Percentiles rank a stretch among this genome's conserved stretches.
Evolutionary conservation across 2,797 vertebrate species (phyloP).

Genomic region (Spinus pinus): DNA sequence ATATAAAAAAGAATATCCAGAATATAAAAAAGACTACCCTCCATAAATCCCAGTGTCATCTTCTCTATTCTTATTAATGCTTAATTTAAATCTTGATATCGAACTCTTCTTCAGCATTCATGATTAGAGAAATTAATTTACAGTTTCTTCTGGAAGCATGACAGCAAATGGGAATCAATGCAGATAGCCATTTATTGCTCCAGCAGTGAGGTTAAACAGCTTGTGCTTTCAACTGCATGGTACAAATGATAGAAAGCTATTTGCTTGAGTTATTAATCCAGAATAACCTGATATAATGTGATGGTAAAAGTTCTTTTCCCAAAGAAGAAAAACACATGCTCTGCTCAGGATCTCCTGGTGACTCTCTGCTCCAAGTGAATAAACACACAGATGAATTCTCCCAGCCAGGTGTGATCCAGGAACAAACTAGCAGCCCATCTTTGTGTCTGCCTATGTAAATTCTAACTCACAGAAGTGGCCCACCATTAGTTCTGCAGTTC

Average conservation of each 20-base stretch:
- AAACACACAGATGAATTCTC: background rate
- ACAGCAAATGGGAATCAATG: background rate
- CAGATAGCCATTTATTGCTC: conserved; percentile 32
- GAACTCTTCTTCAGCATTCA: background rate
- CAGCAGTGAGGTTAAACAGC: conserved; percentile 24
- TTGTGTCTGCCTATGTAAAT: background rate
- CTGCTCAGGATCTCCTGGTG: background rate
- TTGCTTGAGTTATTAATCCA: conserved; percentile 15
- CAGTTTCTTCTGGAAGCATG: conserved; percentile 38
- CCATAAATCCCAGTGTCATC: conserved; percentile 49
- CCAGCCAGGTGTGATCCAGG: background rate
- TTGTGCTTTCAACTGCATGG: conserved; percentile 12
- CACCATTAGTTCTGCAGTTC: background rate
- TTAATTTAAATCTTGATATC: conserved; percentile 56
- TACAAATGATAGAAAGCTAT: conserved; percentile 20
- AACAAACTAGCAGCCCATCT: background rate
- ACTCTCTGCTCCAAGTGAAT: background rate
- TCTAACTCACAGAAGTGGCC: background rate
- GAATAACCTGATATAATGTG: background rate
- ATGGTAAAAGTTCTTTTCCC: background rate
- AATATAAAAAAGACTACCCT: background rate
- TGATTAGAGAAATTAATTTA: conserved; percentile 11
- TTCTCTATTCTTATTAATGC: conserved; percentile 60
- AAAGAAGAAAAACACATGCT: background rate
- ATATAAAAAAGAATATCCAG: background rate